Percentiles rank a stretch among this genome's conserved stretches.
Conservation (phyloP, 2,797 vertebrate species). For the Lutjanus argentimaculatus region DNA sequence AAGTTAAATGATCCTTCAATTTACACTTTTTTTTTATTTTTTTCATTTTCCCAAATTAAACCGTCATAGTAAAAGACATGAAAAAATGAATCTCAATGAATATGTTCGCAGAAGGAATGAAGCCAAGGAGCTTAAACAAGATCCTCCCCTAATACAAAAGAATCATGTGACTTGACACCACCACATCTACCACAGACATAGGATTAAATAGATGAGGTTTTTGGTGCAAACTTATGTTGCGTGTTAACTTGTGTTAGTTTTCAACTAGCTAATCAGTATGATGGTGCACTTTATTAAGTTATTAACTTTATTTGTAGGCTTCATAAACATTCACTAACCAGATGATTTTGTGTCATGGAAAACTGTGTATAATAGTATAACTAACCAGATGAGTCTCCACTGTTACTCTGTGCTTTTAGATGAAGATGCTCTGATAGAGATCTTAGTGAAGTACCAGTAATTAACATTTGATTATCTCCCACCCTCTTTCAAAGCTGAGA, state of each 20-base stretch:
- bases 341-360: neutral
- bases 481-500: conserved; percentile 87
- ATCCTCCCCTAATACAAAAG: neutral
- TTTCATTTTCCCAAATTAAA: neutral
- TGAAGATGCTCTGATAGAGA: neutral
- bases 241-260: no score
- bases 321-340: neutral
- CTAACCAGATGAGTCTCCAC: neutral
- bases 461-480: neutral
- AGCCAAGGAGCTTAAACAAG: neutral
- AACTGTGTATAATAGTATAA: neutral
- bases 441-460: neutral
- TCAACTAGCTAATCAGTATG: no score
- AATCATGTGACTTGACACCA: no score
- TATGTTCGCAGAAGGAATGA: neutral
- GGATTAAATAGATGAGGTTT: neutral
- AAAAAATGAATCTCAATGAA: neutral
- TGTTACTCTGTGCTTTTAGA: neutral
- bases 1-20: neutral
- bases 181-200: no score
- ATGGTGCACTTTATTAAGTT: neutral
- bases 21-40: no score
- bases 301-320: neutral
- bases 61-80: neutral
- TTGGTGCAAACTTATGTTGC: neutral